These are phyloP conservation scores for Acrossocheilus wenchowensis DNA, from an alignment of 2,797 vertebrate genomes.

Conservation along the genomic window DNA sequence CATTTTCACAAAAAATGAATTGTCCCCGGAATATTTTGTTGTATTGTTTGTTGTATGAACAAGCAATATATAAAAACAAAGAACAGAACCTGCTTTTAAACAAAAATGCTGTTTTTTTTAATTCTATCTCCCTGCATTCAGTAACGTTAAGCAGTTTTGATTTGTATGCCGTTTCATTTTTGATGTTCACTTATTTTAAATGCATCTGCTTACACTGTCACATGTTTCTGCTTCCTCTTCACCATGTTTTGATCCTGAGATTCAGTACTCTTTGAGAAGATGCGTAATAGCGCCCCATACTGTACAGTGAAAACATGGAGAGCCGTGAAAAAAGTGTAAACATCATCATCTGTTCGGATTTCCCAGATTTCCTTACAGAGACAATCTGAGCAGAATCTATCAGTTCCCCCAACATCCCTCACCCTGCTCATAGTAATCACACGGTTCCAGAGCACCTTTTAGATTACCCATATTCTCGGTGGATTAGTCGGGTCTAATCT, in stretches of 20 bases:
- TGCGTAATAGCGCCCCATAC: not conserved
- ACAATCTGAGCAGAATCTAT: slow-evolving; percentile 22
- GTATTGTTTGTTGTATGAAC: not conserved
- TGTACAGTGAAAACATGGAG: not conserved
- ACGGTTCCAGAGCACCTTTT: slow-evolving; percentile 59
- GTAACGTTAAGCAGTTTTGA: not conserved
- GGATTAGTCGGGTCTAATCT: slow-evolving; percentile 75
- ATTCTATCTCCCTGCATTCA: no score
- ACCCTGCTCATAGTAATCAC: slow-evolving; percentile 69
- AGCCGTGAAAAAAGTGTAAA: not conserved
- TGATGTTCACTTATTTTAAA: not conserved
- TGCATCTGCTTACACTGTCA: not conserved
- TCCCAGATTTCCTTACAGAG: not conserved
- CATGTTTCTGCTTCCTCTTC: not conserved
- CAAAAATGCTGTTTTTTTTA: no score
- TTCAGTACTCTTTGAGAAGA: not conserved
- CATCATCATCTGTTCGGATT: not conserved
- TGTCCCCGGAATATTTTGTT: no score
- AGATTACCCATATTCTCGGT: slow-evolving; percentile 63
- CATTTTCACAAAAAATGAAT: no score
- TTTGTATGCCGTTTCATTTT: not conserved
- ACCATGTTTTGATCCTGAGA: not conserved
- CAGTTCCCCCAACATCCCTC: not conserved
- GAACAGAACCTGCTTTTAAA: not conserved
- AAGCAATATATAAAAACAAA: not conserved